Base-by-base conservation (phyloP, 2,888 invertebrate species). In the Tryphoninae sp. region DNA sequence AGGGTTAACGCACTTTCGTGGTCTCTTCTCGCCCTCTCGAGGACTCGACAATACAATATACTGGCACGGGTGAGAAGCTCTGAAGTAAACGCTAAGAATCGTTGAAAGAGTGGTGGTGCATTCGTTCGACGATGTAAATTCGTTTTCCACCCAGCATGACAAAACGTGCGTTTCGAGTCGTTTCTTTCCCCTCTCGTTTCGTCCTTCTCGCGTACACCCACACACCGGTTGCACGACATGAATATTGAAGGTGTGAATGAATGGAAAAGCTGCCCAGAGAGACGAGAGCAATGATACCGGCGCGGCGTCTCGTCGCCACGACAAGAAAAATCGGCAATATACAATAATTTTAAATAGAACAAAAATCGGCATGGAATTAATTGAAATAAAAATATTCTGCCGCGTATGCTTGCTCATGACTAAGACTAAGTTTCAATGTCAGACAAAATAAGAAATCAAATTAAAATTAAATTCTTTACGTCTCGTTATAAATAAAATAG, bases 1-100 rank as follows among this genome's bases (percentile, higher is more conserved):
- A 40, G 65, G 72, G 59, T 67, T 78, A 51, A 61, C 53, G 73
- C 58, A 73, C 67, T 73, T 40, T 51, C 9, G 55, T 53, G 61
- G 26, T 26, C 26, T 67, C 9, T 67, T 11, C 19, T 40, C 62
- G 72, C 74, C 68, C 62, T 58, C 55, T n/a, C 2, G 13, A 26
- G 40, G 13, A 64, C 45, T 53, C 55, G 40, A 74, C 67, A 68
- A 79, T 79, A 49, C 67, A 33, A 78, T 40, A 65, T 64, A 78
- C 19, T 42, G 61, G 51, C 16, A 23, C 73, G 67, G 40, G 49
- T 9, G 67, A 61, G 61, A 51, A 65, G 16, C 16, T 55, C 67
- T 42, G 61, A 59, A 78, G 51, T 58, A 58, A 51, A 42, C 72
- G 42, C 11, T 13, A 13, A 45, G 45, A 45, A 45, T 45, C 45